phyloP scores from a whole-genome alignment of 2,113 vertebrate species.

The Notothenia coriiceps region DNA sequence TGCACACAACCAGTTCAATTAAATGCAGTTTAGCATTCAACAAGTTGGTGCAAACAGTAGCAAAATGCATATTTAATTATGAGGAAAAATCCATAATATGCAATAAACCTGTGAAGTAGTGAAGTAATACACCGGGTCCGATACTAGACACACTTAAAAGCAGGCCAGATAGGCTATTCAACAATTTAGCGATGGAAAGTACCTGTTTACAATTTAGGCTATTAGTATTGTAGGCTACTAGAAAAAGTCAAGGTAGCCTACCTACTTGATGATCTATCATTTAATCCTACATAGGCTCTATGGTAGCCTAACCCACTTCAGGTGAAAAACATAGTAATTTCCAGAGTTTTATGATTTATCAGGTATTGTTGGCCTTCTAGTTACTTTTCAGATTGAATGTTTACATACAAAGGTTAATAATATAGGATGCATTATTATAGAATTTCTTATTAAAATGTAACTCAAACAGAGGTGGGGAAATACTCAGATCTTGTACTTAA shows the following conservation, averaged over 20 bases:
- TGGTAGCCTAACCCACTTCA: too few relatives aligned
- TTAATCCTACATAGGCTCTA: too few relatives aligned
- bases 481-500: too few relatives aligned
- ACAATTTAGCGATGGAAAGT: neutral
- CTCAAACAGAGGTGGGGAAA: too few relatives aligned
- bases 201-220: too few relatives aligned
- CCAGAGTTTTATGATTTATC: neutral
- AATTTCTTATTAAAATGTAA: too few relatives aligned
- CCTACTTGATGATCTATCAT: too few relatives aligned
- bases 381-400: neutral
- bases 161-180: neutral
- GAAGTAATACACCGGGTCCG: neutral
- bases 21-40: neutral
- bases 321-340: too few relatives aligned
- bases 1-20: neutral
- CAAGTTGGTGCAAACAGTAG: neutral
- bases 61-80: conserved; percentile 2
- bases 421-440: too few relatives aligned
- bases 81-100: neutral
- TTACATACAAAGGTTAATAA: neutral
- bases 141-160: neutral
- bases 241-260: too few relatives aligned
- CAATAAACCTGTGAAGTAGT: neutral
- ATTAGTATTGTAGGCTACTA: too few relatives aligned
- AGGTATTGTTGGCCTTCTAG: neutral